Evolutionary conservation across 2,797 vertebrate genomes (phyloP), one percentile per base, ranked within the genome.

Genomic region (Acestrorhynchus altus): DNA sequence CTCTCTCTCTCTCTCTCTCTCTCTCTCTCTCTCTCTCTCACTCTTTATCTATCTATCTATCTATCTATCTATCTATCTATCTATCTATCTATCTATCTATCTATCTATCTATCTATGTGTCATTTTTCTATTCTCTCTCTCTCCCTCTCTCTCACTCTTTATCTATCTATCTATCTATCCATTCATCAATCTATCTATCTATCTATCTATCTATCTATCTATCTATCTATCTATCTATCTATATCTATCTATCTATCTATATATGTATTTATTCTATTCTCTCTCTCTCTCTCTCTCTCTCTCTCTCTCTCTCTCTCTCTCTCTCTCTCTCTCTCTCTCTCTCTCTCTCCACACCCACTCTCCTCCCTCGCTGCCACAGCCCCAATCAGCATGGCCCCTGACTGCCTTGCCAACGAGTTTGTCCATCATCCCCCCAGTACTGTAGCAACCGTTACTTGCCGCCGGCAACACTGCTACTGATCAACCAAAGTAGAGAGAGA

Each of bases 401-500:
- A 73, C 81, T 61, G 74, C 78, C 81, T 72, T 79, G 79, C 77
- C 78, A 80, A 80, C 80, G n/a, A 82, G 82, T 89, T 91, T 94
- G 92, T 94, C 94, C 89, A 92, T 94, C 91, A 92, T 90, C 89
- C 90, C n/a, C 89, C 92, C 93, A 94, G 93, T 93, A 93, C 91
- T 90, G 87, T 92, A 91, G 92, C 92, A 93, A 92, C 90, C 76
- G 90, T 76, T n/a, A n/a, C n/a, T n/a, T 81, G 84, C 78, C 72
- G 59, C 52, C 80, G 47, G 82, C 84, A 76, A 31, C 74, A 51
- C 72, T n/a, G n/a, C n/a, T n/a, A 85, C 81, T 57, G 81, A 83
- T 85, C 81, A 79, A 68, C 81, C 49, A 44, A 31, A 64, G 28
- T n/a, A 54, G 57, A 46, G 47, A 18, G 40, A 20, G 28, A 61